Evolutionary conservation across 1,140 invertebrate species (phyloP).

Genomic region (Macrobrachium rosenbergii): DNA sequence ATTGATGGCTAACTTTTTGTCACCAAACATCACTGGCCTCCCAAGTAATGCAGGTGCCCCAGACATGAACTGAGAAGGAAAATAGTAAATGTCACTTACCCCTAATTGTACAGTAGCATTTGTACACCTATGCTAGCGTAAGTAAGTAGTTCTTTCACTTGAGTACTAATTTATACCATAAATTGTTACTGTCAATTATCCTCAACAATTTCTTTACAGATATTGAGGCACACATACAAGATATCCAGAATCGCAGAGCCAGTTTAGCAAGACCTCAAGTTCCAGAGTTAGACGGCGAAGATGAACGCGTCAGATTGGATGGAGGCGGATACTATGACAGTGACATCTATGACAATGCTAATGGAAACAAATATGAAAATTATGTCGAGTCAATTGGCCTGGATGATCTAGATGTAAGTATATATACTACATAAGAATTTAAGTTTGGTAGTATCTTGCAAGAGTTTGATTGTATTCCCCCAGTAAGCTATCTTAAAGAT

Average conservation of each 20-base stretch:
- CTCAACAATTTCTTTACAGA: constrained; percentile 75
- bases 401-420: constrained; percentile 78
- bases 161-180: too few species aligned
- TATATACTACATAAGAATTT: neutral
- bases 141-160: too few species aligned
- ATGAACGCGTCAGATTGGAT: constrained; percentile 85
- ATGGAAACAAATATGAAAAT: constrained; percentile 86
- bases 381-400: constrained; percentile 97
- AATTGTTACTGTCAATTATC: neutral
- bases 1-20: too few species aligned
- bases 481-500: too few species aligned
- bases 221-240: constrained; percentile 92
- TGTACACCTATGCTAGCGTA: too few species aligned
- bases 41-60: too few species aligned
- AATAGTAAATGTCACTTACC: too few species aligned
- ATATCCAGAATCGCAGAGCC: constrained; percentile 79
- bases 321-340: constrained; percentile 91
- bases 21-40: too few species aligned
- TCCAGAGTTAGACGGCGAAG: constrained; percentile 77
- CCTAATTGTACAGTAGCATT: too few species aligned
- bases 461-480: too few species aligned
- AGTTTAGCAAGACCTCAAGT: neutral
- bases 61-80: too few species aligned
- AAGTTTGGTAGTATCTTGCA: neutral
- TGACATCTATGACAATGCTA: constrained; percentile 90